Evolutionary conservation across 2,888 invertebrate genomes (phyloP).

Genomic region (Aromia moschata): DNA sequence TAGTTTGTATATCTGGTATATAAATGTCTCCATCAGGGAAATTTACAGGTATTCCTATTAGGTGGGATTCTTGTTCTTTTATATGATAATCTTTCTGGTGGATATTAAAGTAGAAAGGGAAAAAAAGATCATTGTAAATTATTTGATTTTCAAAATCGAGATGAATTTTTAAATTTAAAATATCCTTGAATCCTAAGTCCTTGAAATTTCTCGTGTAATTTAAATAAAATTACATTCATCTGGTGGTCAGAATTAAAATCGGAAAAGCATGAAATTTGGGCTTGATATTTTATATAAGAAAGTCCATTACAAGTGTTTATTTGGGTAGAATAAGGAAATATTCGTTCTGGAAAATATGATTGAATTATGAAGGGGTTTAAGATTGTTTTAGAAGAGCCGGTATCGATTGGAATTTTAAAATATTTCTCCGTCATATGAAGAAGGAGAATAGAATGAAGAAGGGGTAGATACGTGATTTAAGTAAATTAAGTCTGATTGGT

Average conservation of each 20-base stretch:
- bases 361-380: slow-evolving; percentile 7
- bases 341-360: slow-evolving; percentile 8
- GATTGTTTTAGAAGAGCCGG: slow-evolving; percentile 18
- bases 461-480: slow-evolving; percentile 7
- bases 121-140: slow-evolving; percentile 5
- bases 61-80: slow-evolving; percentile 13
- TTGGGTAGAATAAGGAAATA: slow-evolving; percentile 6
- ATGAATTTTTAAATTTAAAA: slow-evolving; percentile 14
- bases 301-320: slow-evolving; percentile 14
- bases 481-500: slow-evolving; percentile 14
- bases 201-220: slow-evolving; percentile 17
- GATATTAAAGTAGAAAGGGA: slow-evolving; percentile 17
- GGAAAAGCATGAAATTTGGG: slow-evolving; percentile 13
- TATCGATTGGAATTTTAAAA: slow-evolving; percentile 15
- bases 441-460: slow-evolving; percentile 11
- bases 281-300: slow-evolving; percentile 12
- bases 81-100: slow-evolving; percentile 10
- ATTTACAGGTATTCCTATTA: slow-evolving; percentile 12
- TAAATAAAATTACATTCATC: slow-evolving; percentile 12
- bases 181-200: slow-evolving; percentile 8
- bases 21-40: slow-evolving; percentile 4
- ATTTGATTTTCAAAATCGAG: slow-evolving; percentile 16
- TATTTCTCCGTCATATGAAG: slow-evolving; percentile 11
- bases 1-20: no score
- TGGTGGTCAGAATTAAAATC: slow-evolving; percentile 7